Base-by-base conservation (phyloP, 2,797 vertebrate species). In the Thunnus albacares region DNA sequence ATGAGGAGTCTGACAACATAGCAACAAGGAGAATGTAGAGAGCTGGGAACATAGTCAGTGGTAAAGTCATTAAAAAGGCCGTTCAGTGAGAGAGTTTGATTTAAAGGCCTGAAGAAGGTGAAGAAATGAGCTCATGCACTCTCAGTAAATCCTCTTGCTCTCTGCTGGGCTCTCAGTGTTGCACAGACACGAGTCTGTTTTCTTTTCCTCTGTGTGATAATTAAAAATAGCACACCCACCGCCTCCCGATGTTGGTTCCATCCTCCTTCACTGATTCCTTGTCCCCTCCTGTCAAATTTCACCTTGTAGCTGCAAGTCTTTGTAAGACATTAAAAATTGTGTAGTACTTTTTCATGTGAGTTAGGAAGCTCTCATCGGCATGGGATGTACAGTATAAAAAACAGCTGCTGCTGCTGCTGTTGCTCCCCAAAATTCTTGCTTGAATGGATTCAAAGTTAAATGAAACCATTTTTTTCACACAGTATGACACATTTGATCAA, bases 61-160 rank as follows among this genome's bases (percentile, higher is more conserved):
- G 86, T 90, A 92, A 94, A 93, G 88, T 88, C 82, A 87, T 93
- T 89, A 93, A 74, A 81, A 80, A 24, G 70, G 71, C 63, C 3
- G 47, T 87, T 87, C 63, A 68, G 81, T 82, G 70, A 51, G 72
- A 70, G 58, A 75, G 64, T 71, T 75, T 93, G 90, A 95, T 94
- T 95, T 94, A 94, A 91, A 92, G 84, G 71, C 64, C 72, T 55
- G 35, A 79, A 77, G 70, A 87, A 87, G 61, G 77, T 90, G 89
- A 58, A 86, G 87, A 94, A 94, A 93, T 93, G 86, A 92, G 80
- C 91, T 92, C 89, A 92, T 62, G 61, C 80, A 66, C 85, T 89
- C 83, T 88, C 85, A 80, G 84, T 94, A 94, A 95, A 94, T 94
- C 86, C 80, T 93, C 69, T 17, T 26, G 43, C 79, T 81, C 82